These are phyloP conservation scores for Drosophila athabasca DNA, from an alignment of 1,140 invertebrate genomes.

Conservation along the genomic window DNA sequence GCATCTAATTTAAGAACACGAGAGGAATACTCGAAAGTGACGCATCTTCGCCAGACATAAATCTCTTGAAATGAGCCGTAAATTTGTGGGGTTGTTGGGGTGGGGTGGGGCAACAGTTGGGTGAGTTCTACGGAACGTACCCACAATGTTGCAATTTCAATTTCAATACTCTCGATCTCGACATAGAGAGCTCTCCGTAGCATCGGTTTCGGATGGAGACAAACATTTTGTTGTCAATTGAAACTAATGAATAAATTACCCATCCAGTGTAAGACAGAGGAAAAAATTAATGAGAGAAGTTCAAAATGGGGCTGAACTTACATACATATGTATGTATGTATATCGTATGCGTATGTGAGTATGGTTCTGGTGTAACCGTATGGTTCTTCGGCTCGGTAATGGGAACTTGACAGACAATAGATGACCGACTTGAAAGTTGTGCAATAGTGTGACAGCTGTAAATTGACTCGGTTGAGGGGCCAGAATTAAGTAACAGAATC, in stretches of 20 bases:
- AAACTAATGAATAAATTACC: conserved; percentile 70
- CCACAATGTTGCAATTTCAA: conserved; percentile 32
- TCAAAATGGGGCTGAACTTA: conserved; percentile 43
- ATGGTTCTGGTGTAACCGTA: conserved; percentile 1
- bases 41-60: conserved; percentile 33
- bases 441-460: conserved; percentile 38
- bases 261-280: conserved; percentile 25
- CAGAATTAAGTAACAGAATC: conserved; percentile 8
- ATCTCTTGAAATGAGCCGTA: conserved; percentile 40
- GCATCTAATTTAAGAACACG: conserved; percentile 50
- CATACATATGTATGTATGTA: neutral
- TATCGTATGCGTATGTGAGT: neutral
- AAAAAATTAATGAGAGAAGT: conserved; percentile 55
- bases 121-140: too few species aligned
- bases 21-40: neutral
- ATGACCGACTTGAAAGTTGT: conserved; percentile 28
- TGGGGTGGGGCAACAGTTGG: too few species aligned
- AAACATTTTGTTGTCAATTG: conserved; percentile 57
- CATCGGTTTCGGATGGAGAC: conserved; percentile 18
- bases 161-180: conserved; percentile 22
- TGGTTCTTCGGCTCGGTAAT: conserved; percentile 10
- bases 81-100: conserved; percentile 17
- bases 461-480: conserved; percentile 8
- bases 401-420: conserved; percentile 31
- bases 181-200: neutral